Conservation (phyloP, 2,888 invertebrate genomes). For the Diogma glabrata region DNA sequence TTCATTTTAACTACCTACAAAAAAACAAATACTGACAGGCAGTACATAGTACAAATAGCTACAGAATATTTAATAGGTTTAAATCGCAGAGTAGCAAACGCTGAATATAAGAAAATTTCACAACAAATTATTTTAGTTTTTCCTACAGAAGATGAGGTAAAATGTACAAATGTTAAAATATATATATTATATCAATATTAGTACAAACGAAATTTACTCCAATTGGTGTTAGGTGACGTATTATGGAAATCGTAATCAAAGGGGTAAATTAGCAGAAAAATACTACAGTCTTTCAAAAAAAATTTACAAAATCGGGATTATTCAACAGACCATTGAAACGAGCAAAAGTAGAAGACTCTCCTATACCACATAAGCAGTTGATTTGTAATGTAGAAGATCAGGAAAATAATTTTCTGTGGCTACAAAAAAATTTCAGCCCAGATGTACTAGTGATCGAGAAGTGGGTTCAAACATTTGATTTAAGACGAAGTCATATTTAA, state of each 20-base stretch:
- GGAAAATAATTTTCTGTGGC: not conserved
- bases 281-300: too few relatives aligned
- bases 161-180: too few relatives aligned
- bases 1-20: too few relatives aligned
- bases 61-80: not conserved
- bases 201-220: too few relatives aligned
- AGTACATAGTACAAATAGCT: not conserved
- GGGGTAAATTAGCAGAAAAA: too few relatives aligned
- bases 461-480: not conserved
- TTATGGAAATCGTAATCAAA: too few relatives aligned
- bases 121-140: not conserved
- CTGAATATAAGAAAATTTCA: not conserved
- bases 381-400: not conserved
- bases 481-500: not conserved
- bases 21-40: not conserved
- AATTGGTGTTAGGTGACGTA: too few relatives aligned
- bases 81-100: not conserved
- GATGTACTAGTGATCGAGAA: not conserved
- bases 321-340: not conserved
- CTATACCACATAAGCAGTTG: not conserved
- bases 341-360: not conserved
- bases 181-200: too few relatives aligned
- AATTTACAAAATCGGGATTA: too few relatives aligned
- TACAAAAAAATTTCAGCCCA: not conserved
- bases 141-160: not conserved